A percentile compares a stretch with the other conserved stretches of the same genome.
phyloP scores from a whole-genome alignment of 2,113 vertebrate species.

The Pipa parva region DNA sequence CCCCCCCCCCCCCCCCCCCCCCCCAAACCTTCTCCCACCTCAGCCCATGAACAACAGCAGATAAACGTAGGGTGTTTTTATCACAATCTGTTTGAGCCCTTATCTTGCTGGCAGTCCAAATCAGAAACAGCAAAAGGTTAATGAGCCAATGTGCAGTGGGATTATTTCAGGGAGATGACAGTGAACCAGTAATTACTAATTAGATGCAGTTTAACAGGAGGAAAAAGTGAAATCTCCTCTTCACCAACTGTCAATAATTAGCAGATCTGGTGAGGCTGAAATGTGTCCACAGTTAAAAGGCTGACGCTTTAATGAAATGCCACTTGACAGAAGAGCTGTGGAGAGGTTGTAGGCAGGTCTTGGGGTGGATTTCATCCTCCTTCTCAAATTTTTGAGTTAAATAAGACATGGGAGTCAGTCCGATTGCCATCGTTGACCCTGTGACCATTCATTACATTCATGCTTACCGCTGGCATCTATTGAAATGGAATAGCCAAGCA shows the following conservation, averaged over 20 bases:
- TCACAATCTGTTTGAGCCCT: slow-evolving; percentile 73
- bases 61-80: slow-evolving; percentile 47
- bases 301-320: slow-evolving; percentile 61
- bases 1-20: slow-evolving; percentile 15
- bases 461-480: no score
- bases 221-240: slow-evolving; percentile 81
- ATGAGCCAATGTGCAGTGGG: slow-evolving; percentile 71
- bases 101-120: slow-evolving; percentile 71
- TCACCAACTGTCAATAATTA: slow-evolving; percentile 86
- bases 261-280: slow-evolving; percentile 75
- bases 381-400: not conserved
- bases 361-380: slow-evolving; percentile 19
- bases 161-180: slow-evolving; percentile 69
- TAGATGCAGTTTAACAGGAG: slow-evolving; percentile 83
- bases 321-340: slow-evolving; percentile 46
- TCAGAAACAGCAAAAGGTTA: slow-evolving; percentile 75
- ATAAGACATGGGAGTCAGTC: no score
- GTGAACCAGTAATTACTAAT: slow-evolving; percentile 75
- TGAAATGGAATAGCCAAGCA: no score
- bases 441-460: no score
- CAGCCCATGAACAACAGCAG: not conserved
- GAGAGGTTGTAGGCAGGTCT: slow-evolving; percentile 48
- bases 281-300: slow-evolving; percentile 74
- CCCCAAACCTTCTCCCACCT: slow-evolving; percentile 29
- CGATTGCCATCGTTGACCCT: no score